Conservation (phyloP, 2,797 vertebrate species). For the Melanotaenia nigrans region DNA sequence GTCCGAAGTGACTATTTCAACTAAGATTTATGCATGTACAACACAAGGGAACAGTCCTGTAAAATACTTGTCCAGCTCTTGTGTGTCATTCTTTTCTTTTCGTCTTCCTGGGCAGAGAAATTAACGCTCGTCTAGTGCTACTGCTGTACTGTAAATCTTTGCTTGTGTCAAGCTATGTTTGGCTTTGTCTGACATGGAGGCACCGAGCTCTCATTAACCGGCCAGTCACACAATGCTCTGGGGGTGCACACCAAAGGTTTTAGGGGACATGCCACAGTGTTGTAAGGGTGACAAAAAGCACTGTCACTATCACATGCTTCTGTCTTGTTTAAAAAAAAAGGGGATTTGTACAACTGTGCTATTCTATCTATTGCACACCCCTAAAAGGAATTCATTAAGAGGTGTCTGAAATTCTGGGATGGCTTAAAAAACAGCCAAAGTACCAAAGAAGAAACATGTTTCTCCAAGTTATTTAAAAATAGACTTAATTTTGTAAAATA, state of each 20-base stretch:
- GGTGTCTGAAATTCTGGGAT: not conserved
- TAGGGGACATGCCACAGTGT: constrained; percentile 4
- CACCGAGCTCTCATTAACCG: constrained; percentile 7
- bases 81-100: constrained; percentile 43
- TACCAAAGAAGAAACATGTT: not conserved
- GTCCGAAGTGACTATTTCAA: constrained; percentile 21
- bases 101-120: constrained; percentile 4
- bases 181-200: constrained; percentile 12
- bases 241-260: not conserved
- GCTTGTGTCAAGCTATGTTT: constrained; percentile 18
- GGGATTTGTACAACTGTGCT: not conserved
- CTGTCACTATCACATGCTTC: not conserved
- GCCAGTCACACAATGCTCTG: constrained; percentile 1
- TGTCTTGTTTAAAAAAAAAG: not conserved
- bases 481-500: not conserved
- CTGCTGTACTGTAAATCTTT: constrained; percentile 54
- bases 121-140: constrained; percentile 5
- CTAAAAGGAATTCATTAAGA: not conserved
- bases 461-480: not conserved
- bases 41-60: constrained; percentile 8
- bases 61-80: constrained; percentile 15
- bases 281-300: constrained; percentile 10
- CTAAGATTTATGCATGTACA: constrained; percentile 37
- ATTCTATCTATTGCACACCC: not conserved
- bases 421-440: constrained; percentile 2